Evolutionary conservation across 2,113 vertebrate genomes (phyloP).

Genomic region (Lophotis ruficrista): DNA sequence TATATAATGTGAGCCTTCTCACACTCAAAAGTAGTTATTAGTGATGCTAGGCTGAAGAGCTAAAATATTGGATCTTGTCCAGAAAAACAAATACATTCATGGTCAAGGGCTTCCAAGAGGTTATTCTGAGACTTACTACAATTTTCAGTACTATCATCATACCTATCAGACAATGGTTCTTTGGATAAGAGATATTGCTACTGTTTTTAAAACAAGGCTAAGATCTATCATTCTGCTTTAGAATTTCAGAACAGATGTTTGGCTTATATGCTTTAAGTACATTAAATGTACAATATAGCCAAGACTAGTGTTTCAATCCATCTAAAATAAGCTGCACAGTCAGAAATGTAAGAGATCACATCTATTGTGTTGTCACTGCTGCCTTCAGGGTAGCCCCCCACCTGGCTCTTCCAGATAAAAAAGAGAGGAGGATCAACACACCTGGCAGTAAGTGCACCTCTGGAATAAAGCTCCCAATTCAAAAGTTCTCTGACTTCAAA

Average conservation of each 20-base stretch:
- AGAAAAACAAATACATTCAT: background rate
- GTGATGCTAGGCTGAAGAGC: background rate
- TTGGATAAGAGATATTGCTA: background rate
- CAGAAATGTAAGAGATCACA: background rate
- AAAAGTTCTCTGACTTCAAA: background rate
- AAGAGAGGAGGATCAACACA: background rate
- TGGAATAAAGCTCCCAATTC: background rate
- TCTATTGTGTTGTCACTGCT: background rate
- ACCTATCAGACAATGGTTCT: background rate
- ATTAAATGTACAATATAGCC: background rate
- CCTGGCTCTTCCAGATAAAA: background rate
- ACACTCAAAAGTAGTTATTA: background rate
- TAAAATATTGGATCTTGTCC: background rate
- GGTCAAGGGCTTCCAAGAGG: background rate
- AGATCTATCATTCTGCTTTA: background rate
- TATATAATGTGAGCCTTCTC: background rate
- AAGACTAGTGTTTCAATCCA: background rate
- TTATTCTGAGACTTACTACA: background rate
- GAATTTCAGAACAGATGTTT: background rate
- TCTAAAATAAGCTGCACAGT: background rate
- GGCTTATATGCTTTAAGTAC: background rate
- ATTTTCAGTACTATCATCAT: background rate
- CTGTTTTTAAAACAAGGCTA: background rate
- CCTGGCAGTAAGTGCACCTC: background rate
- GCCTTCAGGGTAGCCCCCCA: background rate